phyloP scores from a whole-genome alignment of 30 jellyfish, hydroid and myxozoan species.

The Cassiopea andromeda region DNA sequence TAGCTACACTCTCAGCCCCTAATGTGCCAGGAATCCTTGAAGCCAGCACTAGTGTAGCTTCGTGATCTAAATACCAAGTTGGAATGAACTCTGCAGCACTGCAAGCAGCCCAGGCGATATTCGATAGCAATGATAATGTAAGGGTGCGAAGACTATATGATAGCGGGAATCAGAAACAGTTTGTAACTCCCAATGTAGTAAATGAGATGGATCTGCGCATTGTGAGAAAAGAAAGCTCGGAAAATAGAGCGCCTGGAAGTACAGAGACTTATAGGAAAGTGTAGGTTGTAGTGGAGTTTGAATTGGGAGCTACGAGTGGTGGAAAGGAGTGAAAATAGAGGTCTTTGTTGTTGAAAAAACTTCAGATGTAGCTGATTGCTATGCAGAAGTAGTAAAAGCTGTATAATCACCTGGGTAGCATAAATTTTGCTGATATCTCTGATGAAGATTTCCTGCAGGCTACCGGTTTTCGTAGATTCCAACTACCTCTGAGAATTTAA shows the following conservation, averaged over 20 bases:
- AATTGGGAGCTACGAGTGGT: neutral
- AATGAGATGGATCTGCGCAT: conserved; percentile 13
- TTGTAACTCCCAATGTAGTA: conserved; percentile 42
- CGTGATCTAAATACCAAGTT: neutral
- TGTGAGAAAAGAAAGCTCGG: conserved; percentile 19
- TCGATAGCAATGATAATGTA: neutral
- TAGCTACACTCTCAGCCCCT: neutral
- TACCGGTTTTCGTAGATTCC: neutral
- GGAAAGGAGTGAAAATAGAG: conserved; percentile 10
- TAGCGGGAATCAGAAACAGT: conserved; percentile 29
- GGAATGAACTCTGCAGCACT: neutral
- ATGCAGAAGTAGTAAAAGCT: conserved; percentile 21
- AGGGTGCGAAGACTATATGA: conserved; percentile 44
- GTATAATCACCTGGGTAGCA: conserved; percentile 8
- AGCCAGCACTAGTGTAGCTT: neutral
- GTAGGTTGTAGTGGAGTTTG: conserved; percentile 18
- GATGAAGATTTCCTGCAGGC: neutral
- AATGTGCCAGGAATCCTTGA: neutral
- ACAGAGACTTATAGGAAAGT: neutral
- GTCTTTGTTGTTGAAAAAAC: conserved; percentile 34
- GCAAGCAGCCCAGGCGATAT: conserved; percentile 44
- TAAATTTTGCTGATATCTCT: conserved; percentile 38
- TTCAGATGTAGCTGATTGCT: conserved; percentile 21
- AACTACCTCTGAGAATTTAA: conserved; percentile 41
- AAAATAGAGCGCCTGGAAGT: conserved; percentile 7